Conservation (phyloP, 2,888 invertebrate species). For the Bellardia pandia region DNA sequence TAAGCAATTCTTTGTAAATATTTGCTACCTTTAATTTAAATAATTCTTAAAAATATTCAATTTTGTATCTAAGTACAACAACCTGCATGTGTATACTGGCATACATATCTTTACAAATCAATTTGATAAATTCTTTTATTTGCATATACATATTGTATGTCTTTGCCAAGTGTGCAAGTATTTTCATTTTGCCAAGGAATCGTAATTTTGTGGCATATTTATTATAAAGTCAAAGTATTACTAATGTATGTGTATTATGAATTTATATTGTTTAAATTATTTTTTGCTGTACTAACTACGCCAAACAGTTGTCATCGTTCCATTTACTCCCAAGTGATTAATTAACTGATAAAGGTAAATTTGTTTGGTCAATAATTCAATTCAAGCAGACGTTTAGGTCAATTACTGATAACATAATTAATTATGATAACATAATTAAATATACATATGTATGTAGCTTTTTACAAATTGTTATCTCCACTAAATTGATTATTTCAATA, state of each 20-base stretch:
- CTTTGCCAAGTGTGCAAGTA: conserved; percentile 13
- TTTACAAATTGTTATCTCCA: conserved; percentile 5
- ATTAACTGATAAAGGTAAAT: conserved; percentile 43
- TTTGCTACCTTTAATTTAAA: background rate
- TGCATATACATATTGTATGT: conserved; percentile 3
- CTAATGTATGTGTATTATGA: background rate
- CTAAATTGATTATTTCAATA: conserved; percentile 4
- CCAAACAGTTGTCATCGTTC: background rate
- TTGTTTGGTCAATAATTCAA: conserved; percentile 17
- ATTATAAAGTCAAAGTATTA: conserved; percentile 4
- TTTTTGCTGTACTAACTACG: background rate
- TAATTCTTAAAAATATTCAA: background rate
- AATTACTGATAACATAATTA: conserved; percentile 40
- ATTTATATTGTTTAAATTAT: background rate
- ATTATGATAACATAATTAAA: conserved; percentile 31
- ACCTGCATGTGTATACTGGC: background rate
- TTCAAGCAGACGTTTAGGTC: conserved; percentile 26
- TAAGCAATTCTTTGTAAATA: too few relatives aligned
- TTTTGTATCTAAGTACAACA: background rate
- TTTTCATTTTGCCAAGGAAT: conserved; percentile 4
- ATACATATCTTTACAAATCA: conserved; percentile 18
- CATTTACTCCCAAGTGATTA: conserved; percentile 17
- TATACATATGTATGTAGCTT: background rate
- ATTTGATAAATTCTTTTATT: conserved; percentile 8
- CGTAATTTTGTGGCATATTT: conserved; percentile 10